These are phyloP conservation scores for Brachyhypopomus gauderio DNA, from an alignment of 2,113 vertebrate species.

Conservation along the genomic window DNA sequence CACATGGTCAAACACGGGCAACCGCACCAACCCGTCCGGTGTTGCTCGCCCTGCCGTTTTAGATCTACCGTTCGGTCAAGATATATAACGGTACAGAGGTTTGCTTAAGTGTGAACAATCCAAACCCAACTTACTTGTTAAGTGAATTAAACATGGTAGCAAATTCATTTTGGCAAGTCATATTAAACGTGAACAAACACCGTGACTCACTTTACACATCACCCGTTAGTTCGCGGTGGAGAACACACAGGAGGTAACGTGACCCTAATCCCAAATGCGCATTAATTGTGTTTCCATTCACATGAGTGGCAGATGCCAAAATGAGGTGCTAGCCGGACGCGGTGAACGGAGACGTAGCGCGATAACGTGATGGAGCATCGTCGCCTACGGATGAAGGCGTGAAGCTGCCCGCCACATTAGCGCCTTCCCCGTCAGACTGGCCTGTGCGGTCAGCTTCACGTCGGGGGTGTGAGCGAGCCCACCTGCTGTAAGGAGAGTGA, in stretches of 20 bases:
- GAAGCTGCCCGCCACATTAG: slow-evolving; percentile 20
- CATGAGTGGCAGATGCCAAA: not conserved
- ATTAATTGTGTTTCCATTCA: not conserved
- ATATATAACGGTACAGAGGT: not conserved
- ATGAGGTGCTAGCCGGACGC: not conserved
- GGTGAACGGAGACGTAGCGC: not conserved
- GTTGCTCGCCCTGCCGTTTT: no score
- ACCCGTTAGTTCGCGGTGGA: not conserved
- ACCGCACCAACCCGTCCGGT: no score
- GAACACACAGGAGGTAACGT: not conserved
- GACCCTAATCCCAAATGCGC: not conserved
- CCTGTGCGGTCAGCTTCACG: slow-evolving; percentile 41
- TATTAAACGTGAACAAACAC: not conserved
- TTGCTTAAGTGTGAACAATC: not conserved
- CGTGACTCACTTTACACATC: not conserved
- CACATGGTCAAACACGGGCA: not conserved
- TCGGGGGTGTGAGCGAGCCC: slow-evolving; percentile 55
- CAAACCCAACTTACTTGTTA: not conserved
- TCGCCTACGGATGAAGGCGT: slow-evolving; percentile 9
- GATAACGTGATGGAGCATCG: not conserved
- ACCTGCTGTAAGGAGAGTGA: slow-evolving; percentile 61
- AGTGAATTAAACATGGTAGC: not conserved
- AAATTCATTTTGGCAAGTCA: not conserved
- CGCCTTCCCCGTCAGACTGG: not conserved
- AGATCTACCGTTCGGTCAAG: no score